phyloP scores from a whole-genome alignment of 37 sponge, comb jelly and placozoan species.

The Spongia lamella region DNA sequence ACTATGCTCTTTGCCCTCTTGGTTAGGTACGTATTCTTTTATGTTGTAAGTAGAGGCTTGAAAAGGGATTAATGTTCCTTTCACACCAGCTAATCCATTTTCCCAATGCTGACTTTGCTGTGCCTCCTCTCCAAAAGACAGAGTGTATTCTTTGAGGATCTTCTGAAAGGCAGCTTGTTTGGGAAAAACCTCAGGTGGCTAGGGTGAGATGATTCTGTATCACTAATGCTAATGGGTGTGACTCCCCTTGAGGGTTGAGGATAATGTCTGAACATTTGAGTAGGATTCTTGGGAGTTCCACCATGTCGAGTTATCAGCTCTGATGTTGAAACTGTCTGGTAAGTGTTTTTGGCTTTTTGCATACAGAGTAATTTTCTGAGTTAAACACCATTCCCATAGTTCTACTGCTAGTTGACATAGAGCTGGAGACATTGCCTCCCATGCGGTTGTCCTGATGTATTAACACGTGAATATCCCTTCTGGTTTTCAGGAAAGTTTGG shows the following conservation, averaged over 20 bases:
- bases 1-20: background rate
- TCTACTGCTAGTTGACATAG: background rate
- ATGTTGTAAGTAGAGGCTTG: conserved; percentile 28
- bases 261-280: background rate
- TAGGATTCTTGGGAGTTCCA: background rate
- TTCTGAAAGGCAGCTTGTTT: background rate
- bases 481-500: too few species aligned
- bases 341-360: conserved; percentile 26
- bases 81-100: conserved; percentile 23
- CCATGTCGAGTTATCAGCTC: conserved; percentile 18
- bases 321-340: conserved; percentile 5
- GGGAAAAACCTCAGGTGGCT: background rate
- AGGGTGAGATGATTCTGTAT: background rate
- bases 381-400: conserved; percentile 14
- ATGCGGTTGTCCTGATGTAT: conserved; percentile 2
- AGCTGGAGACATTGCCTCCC: conserved; percentile 5
- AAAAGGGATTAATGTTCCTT: conserved; percentile 29
- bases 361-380: background rate
- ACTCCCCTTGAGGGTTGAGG: background rate
- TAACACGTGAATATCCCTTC: background rate
- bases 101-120: background rate
- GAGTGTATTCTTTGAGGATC: background rate
- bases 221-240: conserved; percentile 16
- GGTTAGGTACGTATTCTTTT: conserved; percentile 21
- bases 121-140: background rate